These are phyloP conservation scores for Caenorhabditis imperialis DNA, from an alignment of 2,888 invertebrate genomes.

Conservation along the genomic window DNA sequence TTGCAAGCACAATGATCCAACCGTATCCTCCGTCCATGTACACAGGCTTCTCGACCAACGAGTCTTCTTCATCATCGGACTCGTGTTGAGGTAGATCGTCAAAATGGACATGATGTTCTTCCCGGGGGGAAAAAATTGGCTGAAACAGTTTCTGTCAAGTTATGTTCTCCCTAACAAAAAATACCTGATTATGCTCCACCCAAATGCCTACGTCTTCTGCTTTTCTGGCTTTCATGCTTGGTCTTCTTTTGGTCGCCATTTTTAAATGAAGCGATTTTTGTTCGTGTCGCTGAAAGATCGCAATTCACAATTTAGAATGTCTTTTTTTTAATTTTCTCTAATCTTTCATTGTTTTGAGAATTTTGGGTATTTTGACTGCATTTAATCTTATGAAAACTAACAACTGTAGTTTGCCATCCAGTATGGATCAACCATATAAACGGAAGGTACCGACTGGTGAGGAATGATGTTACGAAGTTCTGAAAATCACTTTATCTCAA, in stretches of 20 bases:
- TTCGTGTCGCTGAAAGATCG: too few relatives aligned
- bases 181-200: conserved; percentile 53
- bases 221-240: conserved; percentile 23
- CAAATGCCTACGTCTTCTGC: conserved; percentile 48
- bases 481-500: too few relatives aligned
- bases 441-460: conserved; percentile 28
- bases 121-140: conserved; percentile 1
- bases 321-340: too few relatives aligned
- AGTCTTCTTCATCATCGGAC: neutral
- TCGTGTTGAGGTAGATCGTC: neutral
- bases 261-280: too few relatives aligned
- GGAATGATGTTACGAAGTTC: conserved; percentile 29
- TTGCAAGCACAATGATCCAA: conserved; percentile 91
- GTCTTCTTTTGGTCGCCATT: conserved; percentile 20
- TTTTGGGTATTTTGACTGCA: too few relatives aligned
- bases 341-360: too few relatives aligned
- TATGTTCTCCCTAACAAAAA: neutral
- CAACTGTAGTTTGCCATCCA: conserved; percentile 43
- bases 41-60: conserved; percentile 22
- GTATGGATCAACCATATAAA: conserved; percentile 54
- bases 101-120: conserved; percentile 17
- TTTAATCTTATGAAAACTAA: too few relatives aligned
- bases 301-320: too few relatives aligned
- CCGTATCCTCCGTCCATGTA: conserved; percentile 53
- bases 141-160: neutral